Conservation (phyloP, 2,797 vertebrate genomes). For the Iguana delicatissima region DNA sequence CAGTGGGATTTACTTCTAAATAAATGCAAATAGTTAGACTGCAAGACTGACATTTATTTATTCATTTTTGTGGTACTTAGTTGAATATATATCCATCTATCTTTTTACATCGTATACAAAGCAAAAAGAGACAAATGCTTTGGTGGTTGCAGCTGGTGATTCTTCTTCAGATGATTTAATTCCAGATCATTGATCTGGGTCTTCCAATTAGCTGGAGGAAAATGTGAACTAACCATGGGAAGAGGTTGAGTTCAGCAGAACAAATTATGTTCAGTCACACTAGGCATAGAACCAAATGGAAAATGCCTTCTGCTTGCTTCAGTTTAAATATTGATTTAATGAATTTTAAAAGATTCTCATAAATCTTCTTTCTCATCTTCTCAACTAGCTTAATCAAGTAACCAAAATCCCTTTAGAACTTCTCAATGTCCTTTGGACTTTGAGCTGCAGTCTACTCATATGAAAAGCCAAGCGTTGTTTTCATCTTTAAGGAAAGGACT, state of each 20-base stretch:
- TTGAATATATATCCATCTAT: neutral
- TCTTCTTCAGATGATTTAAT: constrained; percentile 36
- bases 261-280: neutral
- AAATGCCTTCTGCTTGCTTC: neutral
- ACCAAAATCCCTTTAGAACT: constrained; percentile 14
- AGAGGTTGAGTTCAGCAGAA: constrained; percentile 51
- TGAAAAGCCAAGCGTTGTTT: neutral
- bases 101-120: constrained; percentile 18
- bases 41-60: neutral
- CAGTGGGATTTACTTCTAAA: neutral
- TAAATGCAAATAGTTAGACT: neutral
- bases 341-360: fast-evolving
- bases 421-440: constrained; percentile 1
- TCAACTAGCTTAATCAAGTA: neutral
- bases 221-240: constrained; percentile 29
- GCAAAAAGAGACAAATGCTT: constrained; percentile 39
- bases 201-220: constrained; percentile 51
- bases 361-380: constrained; percentile 17
- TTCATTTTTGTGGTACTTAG: neutral
- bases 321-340: constrained; percentile 28
- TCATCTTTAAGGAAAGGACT: neutral
- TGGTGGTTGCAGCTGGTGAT: fast-evolving
- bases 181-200: constrained; percentile 31
- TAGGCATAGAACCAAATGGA: constrained; percentile 21
- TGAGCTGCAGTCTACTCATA: neutral